Evolutionary conservation across 37 sponge, comb jelly and placozoan genomes (phyloP), one percentile per base, ranked within the genome.

Genomic region (Ianthella basta): DNA sequence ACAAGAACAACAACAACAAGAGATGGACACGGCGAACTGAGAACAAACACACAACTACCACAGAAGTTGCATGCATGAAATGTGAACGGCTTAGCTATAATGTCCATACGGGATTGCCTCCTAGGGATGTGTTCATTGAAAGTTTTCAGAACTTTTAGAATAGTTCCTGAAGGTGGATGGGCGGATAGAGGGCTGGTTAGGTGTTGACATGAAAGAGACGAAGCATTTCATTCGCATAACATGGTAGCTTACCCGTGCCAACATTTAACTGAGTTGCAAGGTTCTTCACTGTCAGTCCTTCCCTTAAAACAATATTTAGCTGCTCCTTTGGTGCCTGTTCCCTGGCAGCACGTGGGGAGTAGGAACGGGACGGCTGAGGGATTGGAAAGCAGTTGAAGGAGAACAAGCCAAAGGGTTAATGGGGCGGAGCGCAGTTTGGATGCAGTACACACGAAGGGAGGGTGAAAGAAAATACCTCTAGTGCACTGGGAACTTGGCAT

Each of bases 1-100:
- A 69, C 66, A 64, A 64, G 29, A 64, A 64, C 66, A 20, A 16
- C 14, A 64, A 64, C 66, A 64, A 64, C 23, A 64, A 64, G 6
- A 64, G n/a, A n/a, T n/a, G n/a, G n/a, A 30, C 70, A 69, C 1
- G 29, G 27, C 66, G 27, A 10, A 30, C 23, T 20, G 29, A 64
- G 29, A 64, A 64, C 66, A 16, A 10, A 12, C 66, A 64, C 66
- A 21, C 23, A 64, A 24, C 66, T 29, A 8, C 27, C 23, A 29
- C 6, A 16, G 66, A 30, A 16, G 8, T 12, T 20, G 66, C 66
- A 16, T n/a, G n/a, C n/a, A n/a, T n/a, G 50, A 8, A 44, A 44
- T 8, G 3, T 44, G 50, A 3, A 44, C 50, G 50, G 50, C 8
- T 3, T 44, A 8, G n/a, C n/a, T 44, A 8, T 44, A 44, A 8